phyloP scores from a whole-genome alignment of 2,113 vertebrate species.

The Tenrec ecaudatus region DNA sequence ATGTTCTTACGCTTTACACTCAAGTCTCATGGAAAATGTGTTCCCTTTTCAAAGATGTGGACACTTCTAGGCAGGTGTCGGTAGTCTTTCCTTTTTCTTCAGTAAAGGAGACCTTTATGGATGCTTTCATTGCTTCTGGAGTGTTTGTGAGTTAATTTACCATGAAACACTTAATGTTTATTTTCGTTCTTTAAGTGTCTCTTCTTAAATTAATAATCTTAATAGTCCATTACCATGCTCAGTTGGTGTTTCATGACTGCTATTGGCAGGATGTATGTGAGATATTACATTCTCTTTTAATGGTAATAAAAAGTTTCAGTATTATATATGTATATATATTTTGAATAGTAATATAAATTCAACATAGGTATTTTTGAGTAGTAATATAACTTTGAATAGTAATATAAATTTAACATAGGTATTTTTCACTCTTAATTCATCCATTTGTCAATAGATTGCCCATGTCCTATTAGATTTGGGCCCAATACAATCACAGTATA shows the following conservation, averaged over 20 bases:
- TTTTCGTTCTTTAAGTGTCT: neutral
- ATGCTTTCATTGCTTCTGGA: neutral
- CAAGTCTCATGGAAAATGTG: neutral
- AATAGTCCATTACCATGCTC: conserved; percentile 31
- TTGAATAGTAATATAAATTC: no score
- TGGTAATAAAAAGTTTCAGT: neutral
- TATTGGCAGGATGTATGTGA: conserved; percentile 31
- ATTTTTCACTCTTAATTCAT: conserved; percentile 43
- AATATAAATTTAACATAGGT: conserved; percentile 55
- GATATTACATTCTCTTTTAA: conserved; percentile 42
- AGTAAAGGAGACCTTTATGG: conserved; percentile 22
- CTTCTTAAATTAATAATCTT: conserved; percentile 17
- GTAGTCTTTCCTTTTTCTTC: neutral
- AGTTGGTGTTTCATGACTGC: conserved; percentile 36
- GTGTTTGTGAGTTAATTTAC: conserved; percentile 23
- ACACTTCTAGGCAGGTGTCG: conserved; percentile 17
- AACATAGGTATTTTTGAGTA: no score
- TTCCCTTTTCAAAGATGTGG: neutral
- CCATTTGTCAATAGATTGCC: conserved; percentile 40
- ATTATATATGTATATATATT: neutral
- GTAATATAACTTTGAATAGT: conserved; percentile 30
- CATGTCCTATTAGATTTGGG: conserved; percentile 15
- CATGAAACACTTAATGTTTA: conserved; percentile 3
- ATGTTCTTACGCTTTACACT: neutral
- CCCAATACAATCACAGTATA: neutral